Conservation (phyloP, 2,888 invertebrate genomes). For the Eumacrocentrus americanus region DNA sequence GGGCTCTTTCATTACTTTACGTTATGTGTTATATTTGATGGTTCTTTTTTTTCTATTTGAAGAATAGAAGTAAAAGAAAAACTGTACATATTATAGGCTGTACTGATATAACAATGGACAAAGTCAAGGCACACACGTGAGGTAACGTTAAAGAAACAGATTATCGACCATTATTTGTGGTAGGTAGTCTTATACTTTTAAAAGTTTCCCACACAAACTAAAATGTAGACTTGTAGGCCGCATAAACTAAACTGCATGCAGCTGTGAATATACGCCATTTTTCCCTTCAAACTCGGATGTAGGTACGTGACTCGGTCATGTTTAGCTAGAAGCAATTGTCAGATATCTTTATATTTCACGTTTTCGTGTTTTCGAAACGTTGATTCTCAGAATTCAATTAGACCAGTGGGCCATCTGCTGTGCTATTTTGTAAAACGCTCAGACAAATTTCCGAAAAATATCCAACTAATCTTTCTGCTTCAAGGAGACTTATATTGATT, state of each 20-base stretch:
- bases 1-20: constrained; percentile 3
- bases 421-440: not conserved
- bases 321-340: not conserved
- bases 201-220: not conserved
- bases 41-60: not conserved
- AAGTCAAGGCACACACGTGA: constrained; percentile 9
- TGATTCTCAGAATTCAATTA: not conserved
- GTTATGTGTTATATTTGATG: not conserved
- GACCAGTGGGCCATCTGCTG: not conserved
- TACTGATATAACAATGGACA: not conserved
- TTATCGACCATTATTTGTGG: constrained; percentile 14
- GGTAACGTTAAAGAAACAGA: constrained; percentile 1
- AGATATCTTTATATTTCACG: not conserved
- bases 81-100: not conserved
- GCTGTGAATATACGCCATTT: constrained; percentile 4
- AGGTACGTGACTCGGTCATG: not conserved
- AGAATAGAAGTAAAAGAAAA: not conserved
- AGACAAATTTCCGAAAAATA: too few species aligned
- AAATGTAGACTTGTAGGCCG: not conserved
- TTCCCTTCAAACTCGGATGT: not conserved
- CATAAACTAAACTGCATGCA: constrained; percentile 1
- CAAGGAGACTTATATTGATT: not conserved
- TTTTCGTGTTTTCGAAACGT: not conserved
- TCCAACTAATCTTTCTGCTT: too few species aligned
- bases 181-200: too few species aligned